Evolutionary conservation across 2,888 invertebrate genomes (phyloP), one percentile per base, ranked within the genome.

Genomic region (Diadromus collaris): DNA sequence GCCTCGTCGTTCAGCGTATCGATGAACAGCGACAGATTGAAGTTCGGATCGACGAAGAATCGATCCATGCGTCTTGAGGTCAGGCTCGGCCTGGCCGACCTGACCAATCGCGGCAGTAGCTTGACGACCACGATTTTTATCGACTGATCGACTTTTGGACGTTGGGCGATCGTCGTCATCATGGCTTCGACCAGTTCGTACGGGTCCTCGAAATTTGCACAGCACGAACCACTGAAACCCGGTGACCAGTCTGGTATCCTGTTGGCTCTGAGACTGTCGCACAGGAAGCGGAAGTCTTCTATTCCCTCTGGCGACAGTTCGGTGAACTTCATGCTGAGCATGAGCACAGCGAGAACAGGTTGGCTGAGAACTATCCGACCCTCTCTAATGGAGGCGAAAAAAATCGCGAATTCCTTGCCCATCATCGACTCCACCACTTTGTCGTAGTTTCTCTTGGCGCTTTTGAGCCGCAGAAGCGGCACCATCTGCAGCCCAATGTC

Each of bases 251-350:
- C 64, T 0, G 69, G 61, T 13, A 85, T 69, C 54, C 69, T 81
- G 21, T 80, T 81, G 16, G 71, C 44, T 4, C 82, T 75, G 32
- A 85, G 67, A 21, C 72, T 63, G 29, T 85, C 85, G 9, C 76
- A 76, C 3, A 85, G 24, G 32, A 74, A 82, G 4, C 79, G 77
- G 21, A 83, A 76, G 24, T 82, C 79, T 58, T 85, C 84, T 27
- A 46, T 79, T 16, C 77, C 79, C 24, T 75, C 60, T 0, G 81
- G 44, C 27, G 74, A 38, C 19, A 85, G 69, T 29, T 61, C 76
- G 7, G 44, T 32, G 44, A 81, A 81, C 32, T 79, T 81, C 69
- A 81, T 81, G 58, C 80, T 81, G 13, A 81, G 67, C 78, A 84
- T 71, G 2, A 85, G 46, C 0, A 74, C 69, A 0, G 81, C 83